These are phyloP conservation scores for Cygnus buccinator DNA, from an alignment of 2,113 vertebrate species.

Conservation along the genomic window DNA sequence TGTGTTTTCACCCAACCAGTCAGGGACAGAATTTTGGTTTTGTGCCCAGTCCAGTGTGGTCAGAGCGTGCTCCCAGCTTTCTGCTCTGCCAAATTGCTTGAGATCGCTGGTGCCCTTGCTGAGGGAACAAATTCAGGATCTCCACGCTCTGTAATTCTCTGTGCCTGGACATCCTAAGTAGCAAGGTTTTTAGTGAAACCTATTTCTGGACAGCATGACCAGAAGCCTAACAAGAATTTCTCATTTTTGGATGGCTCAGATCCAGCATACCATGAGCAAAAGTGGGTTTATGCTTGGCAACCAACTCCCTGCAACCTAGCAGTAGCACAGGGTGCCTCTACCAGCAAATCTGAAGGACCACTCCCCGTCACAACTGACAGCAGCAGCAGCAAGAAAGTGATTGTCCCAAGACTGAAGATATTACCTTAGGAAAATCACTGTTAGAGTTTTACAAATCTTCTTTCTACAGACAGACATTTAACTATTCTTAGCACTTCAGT, in stretches of 20 bases:
- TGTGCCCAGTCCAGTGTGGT: background rate
- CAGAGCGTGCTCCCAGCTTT: background rate
- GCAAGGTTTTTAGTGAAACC: background rate
- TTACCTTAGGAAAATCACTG: background rate
- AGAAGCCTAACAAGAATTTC: background rate
- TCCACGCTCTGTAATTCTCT: background rate
- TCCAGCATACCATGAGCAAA: background rate
- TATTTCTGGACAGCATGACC: background rate
- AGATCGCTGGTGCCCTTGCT: background rate
- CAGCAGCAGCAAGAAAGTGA: background rate
- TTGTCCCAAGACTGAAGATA: background rate
- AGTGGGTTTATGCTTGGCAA: background rate
- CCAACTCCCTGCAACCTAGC: background rate
- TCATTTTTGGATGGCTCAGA: background rate
- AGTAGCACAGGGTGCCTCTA: background rate
- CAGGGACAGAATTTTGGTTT: background rate
- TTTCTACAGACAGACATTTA: background rate
- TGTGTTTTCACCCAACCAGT: background rate
- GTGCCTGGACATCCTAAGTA: rapidly evolving
- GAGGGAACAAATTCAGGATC: background rate
- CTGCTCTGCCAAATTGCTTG: background rate
- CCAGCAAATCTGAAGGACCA: background rate
- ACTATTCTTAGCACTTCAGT: background rate
- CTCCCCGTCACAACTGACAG: background rate
- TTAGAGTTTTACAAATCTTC: background rate